Base-by-base conservation (phyloP, 1,140 invertebrate genomes). In the Geopemphigus sp. region DNA sequence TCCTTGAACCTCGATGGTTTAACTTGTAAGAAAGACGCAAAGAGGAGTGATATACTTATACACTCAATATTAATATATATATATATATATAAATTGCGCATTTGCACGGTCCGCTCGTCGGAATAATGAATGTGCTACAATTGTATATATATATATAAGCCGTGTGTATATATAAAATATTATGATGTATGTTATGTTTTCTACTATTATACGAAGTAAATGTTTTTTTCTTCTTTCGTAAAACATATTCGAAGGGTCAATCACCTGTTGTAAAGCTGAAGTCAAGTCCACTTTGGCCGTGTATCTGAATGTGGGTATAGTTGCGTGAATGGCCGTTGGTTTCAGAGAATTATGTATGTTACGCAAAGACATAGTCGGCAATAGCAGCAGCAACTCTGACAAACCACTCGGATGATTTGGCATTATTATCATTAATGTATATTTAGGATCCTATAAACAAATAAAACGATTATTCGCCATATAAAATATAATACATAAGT, bases 271-370 rank as follows among this genome's bases (percentile, higher is more conserved):
- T 63, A 94, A 86, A 85, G 91, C 90, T 68, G 91, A 89, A 24
- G 92, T 93, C 61, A 94, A 86, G 61, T 90, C 90, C 70, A 94
- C 89, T 82, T 92, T 92, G 64, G 92, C 92, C 81, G 92, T 90
- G 1, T 94, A 86, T 84, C 88, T 91, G 84, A 94, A 94, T 82
- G 91, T 91, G 0, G 93, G 93, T 81, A 94, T 91, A 10, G 89
- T 89, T 1, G 92, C 92, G 82, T 88, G 88, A 5, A 94, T 90
- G 85, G 91, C 89, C 19, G 89, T 89, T 0, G 89, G 88, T 73
- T 89, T 88, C 47, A 94, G 85, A 80, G 89, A 88, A 17, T 88
- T 87, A 73, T 92, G 88, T 64, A 94, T 88, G 66, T 90, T 88
- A 89, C 80, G 85, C 85, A 22, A 87, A 86, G 86, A 89, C 89